These are phyloP conservation scores for Cetonia aurata DNA, from an alignment of 2,888 invertebrate species.

Conservation along the genomic window DNA sequence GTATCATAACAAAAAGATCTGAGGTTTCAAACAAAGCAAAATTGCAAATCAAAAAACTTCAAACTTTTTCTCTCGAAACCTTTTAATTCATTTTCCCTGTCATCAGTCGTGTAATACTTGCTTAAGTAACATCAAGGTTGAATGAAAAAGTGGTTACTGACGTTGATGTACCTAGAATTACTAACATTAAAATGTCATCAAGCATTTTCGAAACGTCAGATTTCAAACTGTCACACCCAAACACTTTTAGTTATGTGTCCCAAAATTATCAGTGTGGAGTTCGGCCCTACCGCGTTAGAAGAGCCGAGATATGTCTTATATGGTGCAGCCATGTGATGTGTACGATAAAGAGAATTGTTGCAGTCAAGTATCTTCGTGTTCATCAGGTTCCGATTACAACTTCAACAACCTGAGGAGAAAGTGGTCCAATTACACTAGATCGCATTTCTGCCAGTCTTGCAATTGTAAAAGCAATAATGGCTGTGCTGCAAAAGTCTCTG, in stretches of 20 bases:
- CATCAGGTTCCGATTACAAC: slow-evolving; percentile 22
- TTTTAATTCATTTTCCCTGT: too few relatives aligned
- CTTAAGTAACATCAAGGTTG: too few relatives aligned
- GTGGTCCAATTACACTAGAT: slow-evolving; percentile 41
- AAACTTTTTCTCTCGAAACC: too few relatives aligned
- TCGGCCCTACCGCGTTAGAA: background rate
- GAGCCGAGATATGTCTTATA: slow-evolving; percentile 35
- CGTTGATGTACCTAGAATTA: too few relatives aligned
- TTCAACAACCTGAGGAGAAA: slow-evolving; percentile 25
- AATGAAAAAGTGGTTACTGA: too few relatives aligned
- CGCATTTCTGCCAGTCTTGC: slow-evolving; percentile 19
- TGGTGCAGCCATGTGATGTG: slow-evolving; percentile 32
- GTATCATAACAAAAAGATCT: too few relatives aligned
- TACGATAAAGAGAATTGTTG: slow-evolving; percentile 4
- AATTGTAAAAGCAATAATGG: slow-evolving; percentile 4
- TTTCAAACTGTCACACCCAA: slow-evolving; percentile 16
- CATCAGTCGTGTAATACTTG: too few relatives aligned
- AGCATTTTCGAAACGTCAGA: background rate
- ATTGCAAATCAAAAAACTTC: too few relatives aligned
- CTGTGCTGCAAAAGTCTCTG: slow-evolving; percentile 4
- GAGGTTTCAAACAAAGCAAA: too few relatives aligned
- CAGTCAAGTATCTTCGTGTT: background rate
- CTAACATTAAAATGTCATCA: too few relatives aligned
- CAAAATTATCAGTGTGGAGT: slow-evolving; percentile 28
- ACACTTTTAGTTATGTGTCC: slow-evolving; percentile 28